Base-by-base conservation (phyloP, 2,888 invertebrate genomes). In the Halictus ligatus region DNA sequence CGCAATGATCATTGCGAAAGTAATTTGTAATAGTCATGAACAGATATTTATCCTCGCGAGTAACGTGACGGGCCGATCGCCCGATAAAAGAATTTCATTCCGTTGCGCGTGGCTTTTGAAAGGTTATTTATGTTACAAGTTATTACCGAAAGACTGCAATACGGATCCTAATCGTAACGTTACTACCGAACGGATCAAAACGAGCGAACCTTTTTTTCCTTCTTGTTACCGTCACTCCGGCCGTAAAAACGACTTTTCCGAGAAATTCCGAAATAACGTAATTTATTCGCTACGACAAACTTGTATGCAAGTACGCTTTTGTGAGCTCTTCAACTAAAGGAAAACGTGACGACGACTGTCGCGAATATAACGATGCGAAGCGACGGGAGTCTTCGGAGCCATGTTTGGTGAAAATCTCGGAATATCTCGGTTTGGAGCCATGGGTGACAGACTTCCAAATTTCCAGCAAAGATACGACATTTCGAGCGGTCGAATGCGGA, bases 1-100 rank as follows among this genome's bases (percentile, higher is more conserved):
- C 43, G 78, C 67, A 71, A 81, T 46, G 25, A 67, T 72, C 13
- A 75, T 84, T 77, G 48, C 77, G 82, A 85, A 78, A 82, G 75
- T 29, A 60, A 69, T 67, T 73, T 72, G 21, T 48, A 64, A 73
- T 46, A 69, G 73, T 46, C 48, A 71, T 12, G n/a, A 64, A 58
- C 64, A 75, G 50, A n/a, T 58, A 50, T 69, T 73, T 84, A n/a
- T 58, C 48, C 54, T 35, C 15, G 18, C 15, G 29, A 29, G 67
- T 10, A 40, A 58, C 21, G 35, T 21, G 50, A 72, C 64, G 21
- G 21, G 21, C 18, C 29, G 46, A 50, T 29, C n/a, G 18, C 29
- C 35, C 35, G 46, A 29, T 35, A 13, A 25, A 48, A 64, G 18
- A 71, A 72, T 18, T 12, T 48, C 29, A 78, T 29, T 54, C 35